Base-by-base conservation (phyloP, 2,888 invertebrate genomes). In the Conops quadrifasciatus region DNA sequence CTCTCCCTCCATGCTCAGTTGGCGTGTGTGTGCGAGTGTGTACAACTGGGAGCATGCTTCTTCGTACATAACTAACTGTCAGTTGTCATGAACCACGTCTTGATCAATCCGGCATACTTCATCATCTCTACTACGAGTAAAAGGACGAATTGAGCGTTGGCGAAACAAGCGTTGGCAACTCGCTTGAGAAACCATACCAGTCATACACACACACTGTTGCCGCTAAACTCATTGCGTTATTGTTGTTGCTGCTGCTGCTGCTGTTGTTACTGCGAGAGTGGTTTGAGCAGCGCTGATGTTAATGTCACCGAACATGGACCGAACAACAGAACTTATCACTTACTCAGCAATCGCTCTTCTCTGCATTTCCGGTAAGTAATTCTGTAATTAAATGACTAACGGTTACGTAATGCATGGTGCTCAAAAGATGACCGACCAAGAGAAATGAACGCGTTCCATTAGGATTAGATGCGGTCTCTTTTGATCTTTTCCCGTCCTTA, bases 321-420 rank as follows among this genome's bases (percentile, higher is more conserved):
- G 60, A 67, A 56, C 67, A 60, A 81, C 81, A 78, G 84, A 84
- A 82, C 82, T 84, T 82, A 84, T 84, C 82, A 83, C 84, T 83
- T 84, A 83, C 80, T 83, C 84, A 82, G 84, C 84, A 83, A 84
- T 84, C 81, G 83, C 84, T 81, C 81, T 84, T 83, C 84, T 84
- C 77, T 84, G 84, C 81, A 84, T 82, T 82, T 84, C 84, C 84
- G 84, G 84, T 84, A 83, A 84, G 84, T 84, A 82, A 82, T 80
- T 80, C 9, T 26, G 58, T 2, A 9, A 16, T 21, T 53, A 16
- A 53, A 26, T 26, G 11, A 24, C 24, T 58, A 11, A 5, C 16
- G 26, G 28, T 58, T 58, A 58, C 58, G 19, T 58, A 13, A 28
- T 28, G 26, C 58, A 58, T 58, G 58, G 24, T 2, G 26, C 15